These are phyloP conservation scores for Megalonaias nervosa DNA, from an alignment of 1,140 invertebrate species.

Conservation along the genomic window DNA sequence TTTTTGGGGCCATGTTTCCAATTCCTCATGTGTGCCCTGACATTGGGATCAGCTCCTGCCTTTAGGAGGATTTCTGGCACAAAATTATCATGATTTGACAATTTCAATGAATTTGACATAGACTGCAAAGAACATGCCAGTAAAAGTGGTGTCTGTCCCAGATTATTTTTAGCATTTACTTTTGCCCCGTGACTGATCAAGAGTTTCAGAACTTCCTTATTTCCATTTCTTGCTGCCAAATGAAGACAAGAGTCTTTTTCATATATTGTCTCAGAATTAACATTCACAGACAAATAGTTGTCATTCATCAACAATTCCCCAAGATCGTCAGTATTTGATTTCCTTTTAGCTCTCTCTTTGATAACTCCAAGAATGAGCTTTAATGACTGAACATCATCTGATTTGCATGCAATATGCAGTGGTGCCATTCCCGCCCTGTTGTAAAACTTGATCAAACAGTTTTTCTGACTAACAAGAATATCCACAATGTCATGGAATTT, in stretches of 20 bases:
- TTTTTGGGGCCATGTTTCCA: background rate
- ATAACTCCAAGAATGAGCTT: conserved; percentile 6
- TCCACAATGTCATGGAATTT: conserved; percentile 13
- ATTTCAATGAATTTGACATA: background rate
- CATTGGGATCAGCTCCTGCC: conserved; percentile 27
- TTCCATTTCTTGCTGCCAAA: conserved; percentile 19
- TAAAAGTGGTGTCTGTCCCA: conserved; percentile 18
- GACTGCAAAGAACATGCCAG: conserved; percentile 4
- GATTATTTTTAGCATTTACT: conserved; percentile 13
- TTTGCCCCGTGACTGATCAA: conserved; percentile 13
- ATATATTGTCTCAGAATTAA: conserved; percentile 26
- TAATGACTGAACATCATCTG: conserved; percentile 3
- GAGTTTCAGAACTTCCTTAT: conserved; percentile 10
- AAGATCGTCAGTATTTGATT: background rate
- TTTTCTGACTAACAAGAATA: conserved; percentile 5
- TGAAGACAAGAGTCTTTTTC: conserved; percentile 30
- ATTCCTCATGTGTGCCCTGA: background rate
- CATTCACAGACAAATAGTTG: conserved; percentile 11
- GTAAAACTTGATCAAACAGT: conserved; percentile 23
- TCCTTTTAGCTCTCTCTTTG: background rate
- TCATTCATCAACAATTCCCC: background rate
- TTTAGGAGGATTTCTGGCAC: conserved; percentile 21
- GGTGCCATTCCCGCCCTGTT: conserved; percentile 24
- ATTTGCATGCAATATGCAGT: conserved; percentile 13
- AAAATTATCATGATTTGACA: background rate